Base-by-base conservation (phyloP, 2,797 vertebrate species). In the Helicolenus hilgendorfi region DNA sequence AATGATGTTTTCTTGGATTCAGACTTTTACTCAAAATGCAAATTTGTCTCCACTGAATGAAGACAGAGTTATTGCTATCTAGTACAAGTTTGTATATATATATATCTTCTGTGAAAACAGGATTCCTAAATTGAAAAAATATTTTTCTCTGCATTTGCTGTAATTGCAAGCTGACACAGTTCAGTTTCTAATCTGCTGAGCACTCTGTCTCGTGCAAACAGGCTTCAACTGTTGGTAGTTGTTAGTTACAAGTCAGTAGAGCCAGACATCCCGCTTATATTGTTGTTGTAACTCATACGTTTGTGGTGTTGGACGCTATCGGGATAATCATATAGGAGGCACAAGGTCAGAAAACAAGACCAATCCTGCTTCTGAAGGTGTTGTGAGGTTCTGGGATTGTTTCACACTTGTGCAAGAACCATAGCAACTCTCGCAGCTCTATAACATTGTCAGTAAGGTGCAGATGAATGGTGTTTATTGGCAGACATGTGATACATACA, bases 341-440 rank as follows among this genome's bases (percentile, higher is more conserved):
- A 26, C 20, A 56, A 71, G 49, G 79, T 82, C 75, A 56, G 49
- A 64, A 53, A 75, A 58, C 49, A 41, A n/a, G 35, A 4, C 69
- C 65, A 63, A 64, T 71, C 60, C 13, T 58, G 20, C 56, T 31
- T 14, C 65, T 18, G 27, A 45, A 31, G 60, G 35, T 72, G 69
- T 29, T 33, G 18, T 18, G 13, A 9, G 58, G 18, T 49, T 49
- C 45, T 49, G 45, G 45, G 45, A 20, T 20, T 49, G 45, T 49
- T 49, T 49, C 45, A 49, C 45, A 49, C 18, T 8, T 49, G 18
- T 49, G 45, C 18, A 2, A 49, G 33, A 49, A 59, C 59, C 20
- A 55, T 5, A 71, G 11, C 58, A 14, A 11, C 70, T 62, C 36
- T 58, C 24, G 22, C 38, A n/a, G 31, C 45, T 36, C 26, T 5